Evolutionary conservation across 1,140 invertebrate species (phyloP), one percentile per base, ranked within the genome.

Genomic region (Drosophila micromelanica): DNA sequence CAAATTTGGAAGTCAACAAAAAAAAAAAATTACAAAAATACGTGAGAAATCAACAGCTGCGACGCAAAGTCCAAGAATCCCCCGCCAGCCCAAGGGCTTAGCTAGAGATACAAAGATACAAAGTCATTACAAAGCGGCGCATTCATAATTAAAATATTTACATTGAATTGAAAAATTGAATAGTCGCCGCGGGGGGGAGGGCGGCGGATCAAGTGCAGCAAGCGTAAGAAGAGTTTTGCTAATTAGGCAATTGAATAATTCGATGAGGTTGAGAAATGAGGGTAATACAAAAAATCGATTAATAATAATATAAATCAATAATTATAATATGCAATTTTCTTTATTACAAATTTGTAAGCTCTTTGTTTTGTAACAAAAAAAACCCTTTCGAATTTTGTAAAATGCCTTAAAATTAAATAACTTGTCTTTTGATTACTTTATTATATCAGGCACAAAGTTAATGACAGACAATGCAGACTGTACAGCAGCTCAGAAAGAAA

Each of bases 101-200:
- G 32, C 40, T 13, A 49, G 79, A 82, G 84, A 82, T 74, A 89
- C 78, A 55, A 85, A 84, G 85, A 89, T 78, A 89, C 79, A 72
- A 80, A 89, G 79, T 89, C 84, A 89, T 89, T 87, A 87, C 72
- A 48, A 75, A 63, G 70, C 70, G 59, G 73, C 61, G 73, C 60
- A 73, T 85, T 85, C 76, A 86, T 80, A 85, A 86, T 85, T 86
- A 85, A 80, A 75, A 87, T 87, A 72, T 87, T 81, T 78, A 75
- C 62, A 71, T 78, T 40, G 62, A 65, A 62, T 35, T 30, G 5
- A 12, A 38, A 37, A 20, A 40, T 27, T 27, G 23, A 27, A 27
- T 5, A 27, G 23, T 27, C 3, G 43, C 4, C 4, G 43, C 20
- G 45, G 45, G 45, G 17, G 45, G 15, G n/a, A 7, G 5, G n/a